Evolutionary conservation across 2,888 invertebrate genomes (phyloP).

Genomic region (Orgyia antiqua): DNA sequence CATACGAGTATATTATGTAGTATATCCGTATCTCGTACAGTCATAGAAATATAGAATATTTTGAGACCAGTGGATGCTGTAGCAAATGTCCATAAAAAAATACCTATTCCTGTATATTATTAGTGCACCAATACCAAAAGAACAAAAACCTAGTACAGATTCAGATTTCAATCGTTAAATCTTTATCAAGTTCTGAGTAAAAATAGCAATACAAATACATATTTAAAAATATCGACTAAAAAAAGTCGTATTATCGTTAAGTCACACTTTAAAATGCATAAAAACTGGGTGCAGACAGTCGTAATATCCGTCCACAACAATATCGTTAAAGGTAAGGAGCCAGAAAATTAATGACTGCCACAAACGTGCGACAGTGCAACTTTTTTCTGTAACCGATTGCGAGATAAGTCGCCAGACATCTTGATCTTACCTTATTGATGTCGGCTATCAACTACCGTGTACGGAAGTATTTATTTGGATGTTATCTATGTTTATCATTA

Average conservation of each 20-base stretch:
- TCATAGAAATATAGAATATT: no score
- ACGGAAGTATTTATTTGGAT: conserved; percentile 33
- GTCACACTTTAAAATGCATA: conserved; percentile 7
- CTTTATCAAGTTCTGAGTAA: no score
- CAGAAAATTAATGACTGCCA: conserved; percentile 64
- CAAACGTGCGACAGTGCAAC: conserved; percentile 41
- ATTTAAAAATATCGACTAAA: not conserved
- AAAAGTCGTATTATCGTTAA: not conserved
- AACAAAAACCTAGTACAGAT: no score
- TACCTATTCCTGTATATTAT: no score
- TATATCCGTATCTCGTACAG: no score
- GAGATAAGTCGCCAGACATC: conserved; percentile 60
- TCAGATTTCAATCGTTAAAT: no score
- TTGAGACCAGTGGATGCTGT: no score
- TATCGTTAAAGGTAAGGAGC: conserved; percentile 18
- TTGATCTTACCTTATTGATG: conserved; percentile 61
- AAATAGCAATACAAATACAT: no score
- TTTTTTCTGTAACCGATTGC: conserved; percentile 38
- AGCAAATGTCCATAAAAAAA: no score
- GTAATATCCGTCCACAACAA: conserved; percentile 17
- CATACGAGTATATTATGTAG: no score
- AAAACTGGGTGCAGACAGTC: conserved; percentile 16
- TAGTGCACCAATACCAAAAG: no score
- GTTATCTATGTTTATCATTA: conserved; percentile 25
- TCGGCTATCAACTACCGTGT: conserved; percentile 60